A percentile compares a stretch with the other conserved stretches of the same genome.
Conservation (phyloP, 2,888 invertebrate genomes). For the Drosophila mettleri region DNA sequence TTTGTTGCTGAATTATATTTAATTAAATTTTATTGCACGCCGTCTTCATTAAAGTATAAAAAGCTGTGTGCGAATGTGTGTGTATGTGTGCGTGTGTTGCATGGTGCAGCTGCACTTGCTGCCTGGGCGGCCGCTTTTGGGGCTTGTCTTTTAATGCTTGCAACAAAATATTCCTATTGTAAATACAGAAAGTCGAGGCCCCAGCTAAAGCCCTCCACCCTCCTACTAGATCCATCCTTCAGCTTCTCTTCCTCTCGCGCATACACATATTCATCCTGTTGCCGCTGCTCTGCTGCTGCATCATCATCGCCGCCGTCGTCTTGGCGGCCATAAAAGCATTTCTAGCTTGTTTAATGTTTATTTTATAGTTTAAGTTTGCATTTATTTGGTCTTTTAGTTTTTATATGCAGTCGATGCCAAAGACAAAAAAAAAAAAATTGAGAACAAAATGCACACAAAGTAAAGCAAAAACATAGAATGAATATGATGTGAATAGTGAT, state of each 20-base stretch:
- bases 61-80: conserved; percentile 25
- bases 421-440: conserved; percentile 17
- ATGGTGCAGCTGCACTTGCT: conserved; percentile 58
- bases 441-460: conserved; percentile 41
- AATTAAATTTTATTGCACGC: conserved; percentile 80
- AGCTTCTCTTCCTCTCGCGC: conserved; percentile 9
- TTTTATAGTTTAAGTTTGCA: conserved; percentile 83
- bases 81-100: conserved; percentile 23
- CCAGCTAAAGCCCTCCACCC: not conserved
- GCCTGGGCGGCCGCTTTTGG: conserved; percentile 38
- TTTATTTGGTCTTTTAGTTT: conserved; percentile 81
- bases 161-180: conserved; percentile 61
- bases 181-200: conserved; percentile 37
- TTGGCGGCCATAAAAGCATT: conserved; percentile 79
- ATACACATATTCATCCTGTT: conserved; percentile 6
- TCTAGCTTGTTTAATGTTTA: conserved; percentile 82
- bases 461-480: conserved; percentile 7
- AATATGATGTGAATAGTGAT: conserved; percentile 1
- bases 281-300: conserved; percentile 3
- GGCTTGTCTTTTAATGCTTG: conserved; percentile 42
- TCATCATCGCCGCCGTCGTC: conserved; percentile 51
- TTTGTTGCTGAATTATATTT: conserved; percentile 81
- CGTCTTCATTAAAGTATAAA: conserved; percentile 81
- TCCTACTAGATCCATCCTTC: conserved; percentile 4
- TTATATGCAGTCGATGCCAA: conserved; percentile 62